Base-by-base conservation (phyloP, 2,888 invertebrate species). In the Drosophila anomalata region DNA sequence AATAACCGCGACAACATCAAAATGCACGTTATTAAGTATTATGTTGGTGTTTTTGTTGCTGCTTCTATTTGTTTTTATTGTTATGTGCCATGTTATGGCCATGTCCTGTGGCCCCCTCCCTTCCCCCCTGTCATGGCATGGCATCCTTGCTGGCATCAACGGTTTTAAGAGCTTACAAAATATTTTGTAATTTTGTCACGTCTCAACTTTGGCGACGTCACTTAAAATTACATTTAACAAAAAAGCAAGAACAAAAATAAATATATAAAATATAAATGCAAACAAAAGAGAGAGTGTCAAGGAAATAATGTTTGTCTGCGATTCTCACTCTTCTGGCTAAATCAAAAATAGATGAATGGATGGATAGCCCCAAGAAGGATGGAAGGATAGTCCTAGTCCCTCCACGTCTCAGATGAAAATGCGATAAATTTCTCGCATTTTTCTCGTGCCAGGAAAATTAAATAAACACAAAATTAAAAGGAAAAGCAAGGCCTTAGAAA, bases 141-240 rank as follows among this genome's bases (percentile, higher is more conserved):
- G 22, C 63, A 67, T 46, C 76, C 36, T 36, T n/a, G 36, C 36
- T 36, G 72, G 79, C 71, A 74, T 79, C 85, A 74, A 81, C 82
- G 71, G 74, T 75, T 73, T 82, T 79, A 74, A 73, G 65, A 77
- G 83, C 80, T 79, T 77, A 82, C 75, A 66, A 72, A 78, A 85
- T 86, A 85, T 81, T 84, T 82, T 70, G 79, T 76, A 85, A 79
- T 85, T 85, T 85, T 78, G 86, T 87, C 84, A 84, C 87, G 84
- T 85, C 79, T 78, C 75, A 73, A 78, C 83, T 79, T 85, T 87
- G 83, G 75, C 87, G 75, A 79, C 85, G 79, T 79, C 79, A 85
- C 88, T 87, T 82, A 87, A 79, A 84, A 79, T 72, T 72, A 77
- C 77, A 81, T 79, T 79, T 67, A 76, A 75, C 62, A 71, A 71